Evolutionary conservation across 2,113 vertebrate genomes (phyloP).

Genomic region (Gallinago paraguaiae): DNA sequence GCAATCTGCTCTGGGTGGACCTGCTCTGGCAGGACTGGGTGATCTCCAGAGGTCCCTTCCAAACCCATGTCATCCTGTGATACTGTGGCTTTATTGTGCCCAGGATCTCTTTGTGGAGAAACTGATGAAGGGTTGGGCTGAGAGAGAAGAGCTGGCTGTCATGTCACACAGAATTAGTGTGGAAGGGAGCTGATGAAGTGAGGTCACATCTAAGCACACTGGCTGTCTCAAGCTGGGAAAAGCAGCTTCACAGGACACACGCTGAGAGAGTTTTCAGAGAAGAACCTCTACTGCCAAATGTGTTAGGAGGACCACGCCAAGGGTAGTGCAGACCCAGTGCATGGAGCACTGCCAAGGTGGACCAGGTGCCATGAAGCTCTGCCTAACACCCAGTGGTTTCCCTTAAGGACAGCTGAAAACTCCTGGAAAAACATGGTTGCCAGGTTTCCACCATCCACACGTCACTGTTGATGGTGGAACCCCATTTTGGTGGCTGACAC

Average conservation of each 20-base stretch:
- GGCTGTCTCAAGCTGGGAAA: not conserved
- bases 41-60: no score
- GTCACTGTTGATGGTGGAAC: not conserved
- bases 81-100: not conserved
- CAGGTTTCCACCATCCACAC: not conserved
- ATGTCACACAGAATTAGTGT: not conserved
- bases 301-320: not conserved
- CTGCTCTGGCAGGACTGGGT: no score
- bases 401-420: not conserved
- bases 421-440: fast-evolving
- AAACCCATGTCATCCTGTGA: no score
- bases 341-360: not conserved
- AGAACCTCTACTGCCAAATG: not conserved
- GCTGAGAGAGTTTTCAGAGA: not conserved
- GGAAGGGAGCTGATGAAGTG: not conserved
- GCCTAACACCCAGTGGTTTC: not conserved
- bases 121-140: not conserved
- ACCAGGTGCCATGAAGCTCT: not conserved
- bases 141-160: not conserved
- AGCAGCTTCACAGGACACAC: not conserved
- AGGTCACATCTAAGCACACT: not conserved
- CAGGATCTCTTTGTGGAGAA: not conserved
- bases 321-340: not conserved
- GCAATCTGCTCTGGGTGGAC: no score
- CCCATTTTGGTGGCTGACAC: not conserved